Evolutionary conservation across 2,797 vertebrate species (phyloP), one percentile per base, ranked within the genome.

Genomic region (Xyrichtys novacula): DNA sequence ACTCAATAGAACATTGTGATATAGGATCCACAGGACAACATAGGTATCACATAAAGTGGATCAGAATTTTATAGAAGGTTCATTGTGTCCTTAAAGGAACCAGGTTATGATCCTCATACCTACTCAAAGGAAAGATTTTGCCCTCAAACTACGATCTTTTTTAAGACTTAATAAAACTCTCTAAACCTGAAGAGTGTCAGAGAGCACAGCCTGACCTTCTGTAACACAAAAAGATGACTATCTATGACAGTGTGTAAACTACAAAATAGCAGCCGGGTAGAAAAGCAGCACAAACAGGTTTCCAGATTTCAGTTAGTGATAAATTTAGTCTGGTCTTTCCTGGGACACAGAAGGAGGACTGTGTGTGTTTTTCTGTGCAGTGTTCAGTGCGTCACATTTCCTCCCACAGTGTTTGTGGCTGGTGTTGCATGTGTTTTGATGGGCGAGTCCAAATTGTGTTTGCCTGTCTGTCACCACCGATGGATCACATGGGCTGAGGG

Each of bases 391-490:
- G 39, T 86, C 78, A 75, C 63, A 42, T 84, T 81, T 81, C 74
- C 50, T 19, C 65, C 81, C 42, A 22, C 71, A 53, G 52, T 44
- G 72, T 55, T 72, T 80, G 61, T 48, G 85, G 71, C 74, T 74
- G 71, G 65, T 72, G 80, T 83, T 80, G 78, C 77, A 63, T 84
- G 74, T 54, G 71, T 77, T 86, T 85, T 86, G 85, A 91, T 82
- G 86, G 74, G 78, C 67, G 25, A 80, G 69, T 58, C 87, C 84
- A 83, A 88, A 88, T 85, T 90, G 85, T 83, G 80, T 90, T 89
- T 90, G 88, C 82, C 76, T 83, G 84, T 88, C 84, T 84, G 88
- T 91, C 90, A 86, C 78, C 34, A 29, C 74, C 83, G 72, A 79
- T 78, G 80, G 88, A 88, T 86, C 82, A 85, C 75, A 71, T 62